Percentiles rank a stretch among this genome's conserved stretches.
Evolutionary conservation across 2,797 vertebrate species (phyloP).

Genomic region (Fistularia commersonii): DNA sequence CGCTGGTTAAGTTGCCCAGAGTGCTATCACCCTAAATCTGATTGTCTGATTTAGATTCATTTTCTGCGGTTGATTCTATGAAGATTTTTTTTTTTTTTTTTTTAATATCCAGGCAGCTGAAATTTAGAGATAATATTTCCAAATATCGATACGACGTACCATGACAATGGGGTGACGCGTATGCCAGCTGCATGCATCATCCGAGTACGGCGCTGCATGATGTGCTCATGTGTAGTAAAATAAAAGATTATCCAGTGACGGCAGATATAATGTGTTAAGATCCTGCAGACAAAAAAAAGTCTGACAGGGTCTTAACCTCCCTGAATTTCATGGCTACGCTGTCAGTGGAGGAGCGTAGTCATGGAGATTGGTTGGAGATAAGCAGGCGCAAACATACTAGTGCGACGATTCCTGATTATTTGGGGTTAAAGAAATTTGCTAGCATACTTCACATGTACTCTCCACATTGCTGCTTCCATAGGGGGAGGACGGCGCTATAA

Average conservation of each 20-base stretch:
- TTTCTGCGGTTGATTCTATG: too few species aligned
- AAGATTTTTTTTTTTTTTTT: too few species aligned
- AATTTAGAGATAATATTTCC: too few species aligned
- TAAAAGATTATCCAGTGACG: neutral
- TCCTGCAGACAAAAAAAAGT: slow-evolving; percentile 1
- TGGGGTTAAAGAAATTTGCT: slow-evolving; percentile 42
- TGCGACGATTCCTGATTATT: slow-evolving; percentile 46
- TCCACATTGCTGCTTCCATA: slow-evolving; percentile 38
- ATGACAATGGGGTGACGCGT: too few species aligned
- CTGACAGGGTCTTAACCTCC: slow-evolving; percentile 1
- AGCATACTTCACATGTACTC: slow-evolving; percentile 50
- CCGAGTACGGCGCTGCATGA: neutral
- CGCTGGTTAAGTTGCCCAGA: too few species aligned
- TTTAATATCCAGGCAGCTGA: too few species aligned
- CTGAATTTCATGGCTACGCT: slow-evolving; percentile 18
- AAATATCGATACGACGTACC: too few species aligned
- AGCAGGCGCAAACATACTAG: slow-evolving; percentile 56
- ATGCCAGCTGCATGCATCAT: too few species aligned
- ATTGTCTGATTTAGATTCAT: too few species aligned
- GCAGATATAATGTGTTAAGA: slow-evolving; percentile 1
- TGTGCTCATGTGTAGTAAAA: neutral
- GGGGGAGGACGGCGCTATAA: slow-evolving; percentile 19
- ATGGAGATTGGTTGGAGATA: slow-evolving; percentile 39
- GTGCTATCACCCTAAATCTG: too few species aligned
- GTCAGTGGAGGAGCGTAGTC: slow-evolving; percentile 23